Evolutionary conservation across 2,797 vertebrate genomes (phyloP).

Genomic region (Cheirogaleus major): DNA sequence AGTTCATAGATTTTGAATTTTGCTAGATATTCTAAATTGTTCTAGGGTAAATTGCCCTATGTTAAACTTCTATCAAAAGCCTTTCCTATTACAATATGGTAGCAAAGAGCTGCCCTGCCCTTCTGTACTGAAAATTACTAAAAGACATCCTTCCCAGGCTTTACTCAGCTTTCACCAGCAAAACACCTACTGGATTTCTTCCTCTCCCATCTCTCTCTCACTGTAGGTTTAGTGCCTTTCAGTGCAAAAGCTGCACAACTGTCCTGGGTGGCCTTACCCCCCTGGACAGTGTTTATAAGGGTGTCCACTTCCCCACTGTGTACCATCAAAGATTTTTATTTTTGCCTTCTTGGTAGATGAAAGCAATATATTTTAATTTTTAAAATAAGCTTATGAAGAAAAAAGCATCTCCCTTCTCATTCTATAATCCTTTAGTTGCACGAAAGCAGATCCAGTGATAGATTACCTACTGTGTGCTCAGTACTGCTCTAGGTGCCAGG

Average conservation of each 20-base stretch:
- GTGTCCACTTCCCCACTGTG: neutral
- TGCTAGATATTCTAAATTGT: neutral
- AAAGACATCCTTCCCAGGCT: neutral
- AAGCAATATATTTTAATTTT: neutral
- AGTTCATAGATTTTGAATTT: neutral
- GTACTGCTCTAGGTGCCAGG: neutral
- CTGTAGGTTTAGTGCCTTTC: neutral
- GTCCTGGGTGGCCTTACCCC: neutral
- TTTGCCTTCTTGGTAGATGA: neutral
- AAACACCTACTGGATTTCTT: neutral
- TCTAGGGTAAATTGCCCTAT: neutral
- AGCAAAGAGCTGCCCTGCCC: neutral
- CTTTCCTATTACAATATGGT: neutral
- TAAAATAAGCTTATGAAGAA: neutral
- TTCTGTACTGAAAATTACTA: neutral
- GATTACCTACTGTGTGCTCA: neutral
- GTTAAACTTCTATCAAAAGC: neutral
- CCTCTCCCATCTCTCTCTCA: rapidly evolving
- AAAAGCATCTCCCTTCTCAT: neutral
- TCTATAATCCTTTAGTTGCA: neutral
- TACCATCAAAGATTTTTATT: neutral
- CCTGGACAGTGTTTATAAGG: neutral
- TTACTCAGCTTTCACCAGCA: neutral
- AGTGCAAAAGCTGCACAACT: neutral
- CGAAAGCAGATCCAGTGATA: neutral